Evolutionary conservation across 2,888 invertebrate species (phyloP), one percentile per base, ranked within the genome.

Genomic region (Petrophora chlorosata): DNA sequence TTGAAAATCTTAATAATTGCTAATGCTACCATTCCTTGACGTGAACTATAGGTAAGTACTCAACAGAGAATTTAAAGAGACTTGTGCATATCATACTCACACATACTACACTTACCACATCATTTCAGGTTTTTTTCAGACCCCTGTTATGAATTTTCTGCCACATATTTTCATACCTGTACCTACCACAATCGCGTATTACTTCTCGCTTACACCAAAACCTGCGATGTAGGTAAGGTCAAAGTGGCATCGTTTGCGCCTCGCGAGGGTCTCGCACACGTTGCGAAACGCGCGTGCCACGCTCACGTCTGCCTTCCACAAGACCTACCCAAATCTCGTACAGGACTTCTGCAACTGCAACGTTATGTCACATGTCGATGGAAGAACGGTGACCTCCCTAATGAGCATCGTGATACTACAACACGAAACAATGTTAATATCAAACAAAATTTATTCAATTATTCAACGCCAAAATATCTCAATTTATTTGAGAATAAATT

Each of bases 191-290:
- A 14, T 32, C 28, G 39, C 34, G 39, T 22, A 10, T 19, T 13
- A 10, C 36, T 55, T 32, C 10, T 53, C 47, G 22, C 41, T 32
- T 67, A 46, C 40, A 38, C 55, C 56, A 44, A 39, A 61, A 49
- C 44, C 48, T 51, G 53, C 55, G 56, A 71, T 65, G 64, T 69
- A 61, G 65, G 64, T 70, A 72, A 82, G 83, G 84, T 83, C 82
- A 84, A 78, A 83, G 79, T 76, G 60, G 60, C 82, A 81, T 78
- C 78, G 76, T 78, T 79, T 76, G 76, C 72, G 72, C 71, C 70
- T 80, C 64, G 71, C 70, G 61, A 68, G 67, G 70, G 60, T 68
- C 65, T 70, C 71, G 73, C 67, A 61, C 69, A 29, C 60, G 69
- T 80, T 81, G 71, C 75, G 65, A 73, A 75, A 80, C 61, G 42